phyloP scores from a whole-genome alignment of 2,113 vertebrate species.

The Sialia sialis region DNA sequence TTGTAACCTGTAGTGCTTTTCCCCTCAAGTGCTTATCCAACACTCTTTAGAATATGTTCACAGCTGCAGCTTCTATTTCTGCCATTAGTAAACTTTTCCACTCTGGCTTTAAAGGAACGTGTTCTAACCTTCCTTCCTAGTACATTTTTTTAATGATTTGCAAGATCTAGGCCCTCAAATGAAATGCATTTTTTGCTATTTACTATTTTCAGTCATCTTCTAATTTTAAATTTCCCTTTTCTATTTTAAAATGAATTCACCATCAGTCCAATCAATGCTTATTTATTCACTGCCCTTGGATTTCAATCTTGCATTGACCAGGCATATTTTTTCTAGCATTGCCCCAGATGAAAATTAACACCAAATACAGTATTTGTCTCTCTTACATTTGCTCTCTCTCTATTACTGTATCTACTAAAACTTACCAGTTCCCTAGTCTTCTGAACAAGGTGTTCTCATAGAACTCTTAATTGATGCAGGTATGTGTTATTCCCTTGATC shows the following conservation, averaged over 20 bases:
- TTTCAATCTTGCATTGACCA: not conserved
- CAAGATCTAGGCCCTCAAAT: not conserved
- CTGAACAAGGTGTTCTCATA: not conserved
- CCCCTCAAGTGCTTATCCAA: slow-evolving; percentile 62
- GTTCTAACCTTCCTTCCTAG: slow-evolving; percentile 21
- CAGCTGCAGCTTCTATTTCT: slow-evolving; percentile 64
- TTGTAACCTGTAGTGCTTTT: slow-evolving; percentile 63
- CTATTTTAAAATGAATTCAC: not conserved
- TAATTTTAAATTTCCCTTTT: not conserved
- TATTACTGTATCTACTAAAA: not conserved
- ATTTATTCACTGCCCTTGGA: not conserved
- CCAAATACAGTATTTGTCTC: not conserved
- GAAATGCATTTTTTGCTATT: not conserved
- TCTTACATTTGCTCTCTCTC: not conserved
- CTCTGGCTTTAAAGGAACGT: slow-evolving; percentile 35
- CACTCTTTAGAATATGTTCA: slow-evolving; percentile 56
- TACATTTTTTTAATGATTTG: not conserved
- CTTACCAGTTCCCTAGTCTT: not conserved
- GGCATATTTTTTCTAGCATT: not conserved
- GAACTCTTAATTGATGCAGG: not conserved
- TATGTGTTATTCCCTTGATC: not conserved
- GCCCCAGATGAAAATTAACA: not conserved
- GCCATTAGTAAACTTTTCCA: slow-evolving; percentile 45
- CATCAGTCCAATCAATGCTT: not conserved
- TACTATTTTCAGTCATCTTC: not conserved